Percentiles rank a stretch among this genome's conserved stretches.
Conservation (phyloP, 2,888 invertebrate species). For the Morpho helenor region DNA sequence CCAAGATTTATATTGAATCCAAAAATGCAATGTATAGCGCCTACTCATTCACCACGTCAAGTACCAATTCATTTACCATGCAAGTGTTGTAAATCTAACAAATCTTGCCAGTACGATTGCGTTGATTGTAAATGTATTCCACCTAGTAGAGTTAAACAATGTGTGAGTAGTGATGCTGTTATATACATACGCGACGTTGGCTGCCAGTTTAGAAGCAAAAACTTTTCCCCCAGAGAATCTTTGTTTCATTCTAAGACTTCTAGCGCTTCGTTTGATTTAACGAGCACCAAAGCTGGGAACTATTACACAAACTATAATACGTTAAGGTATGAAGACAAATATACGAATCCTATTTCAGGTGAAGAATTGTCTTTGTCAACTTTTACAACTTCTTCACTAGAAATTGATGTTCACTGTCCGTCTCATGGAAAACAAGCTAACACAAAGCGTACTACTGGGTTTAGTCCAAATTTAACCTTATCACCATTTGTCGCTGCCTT, state of each 20-base stretch:
- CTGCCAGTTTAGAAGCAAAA: constrained; percentile 58
- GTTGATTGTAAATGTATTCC: constrained; percentile 32
- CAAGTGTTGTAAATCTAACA: constrained; percentile 40
- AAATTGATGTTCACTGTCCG: constrained; percentile 42
- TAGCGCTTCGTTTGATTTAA: constrained; percentile 44
- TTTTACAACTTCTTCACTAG: constrained; percentile 42
- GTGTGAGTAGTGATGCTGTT: constrained; percentile 40
- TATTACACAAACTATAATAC: constrained; percentile 45
- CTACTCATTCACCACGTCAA: constrained; percentile 36
- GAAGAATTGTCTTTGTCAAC: constrained; percentile 38
- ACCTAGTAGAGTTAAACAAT: constrained; percentile 11
- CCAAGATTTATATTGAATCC: constrained; percentile 38
- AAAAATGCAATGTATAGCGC: constrained; percentile 32
- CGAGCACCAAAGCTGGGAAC: constrained; percentile 39
- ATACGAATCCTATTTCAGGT: constrained; percentile 40
- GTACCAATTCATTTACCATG: constrained; percentile 32
- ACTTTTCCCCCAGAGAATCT: constrained; percentile 36
- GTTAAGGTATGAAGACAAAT: constrained; percentile 54
- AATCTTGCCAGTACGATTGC: constrained; percentile 57
- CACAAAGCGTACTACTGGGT: constrained; percentile 33
- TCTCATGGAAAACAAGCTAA: constrained; percentile 38
- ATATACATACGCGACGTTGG: constrained; percentile 67
- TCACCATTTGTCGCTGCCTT: constrained; percentile 41
- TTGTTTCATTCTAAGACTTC: constrained; percentile 42
- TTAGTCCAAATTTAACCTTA: constrained; percentile 35